Base-by-base conservation (phyloP, 2,888 invertebrate genomes). In the Acronicta leporina region DNA sequence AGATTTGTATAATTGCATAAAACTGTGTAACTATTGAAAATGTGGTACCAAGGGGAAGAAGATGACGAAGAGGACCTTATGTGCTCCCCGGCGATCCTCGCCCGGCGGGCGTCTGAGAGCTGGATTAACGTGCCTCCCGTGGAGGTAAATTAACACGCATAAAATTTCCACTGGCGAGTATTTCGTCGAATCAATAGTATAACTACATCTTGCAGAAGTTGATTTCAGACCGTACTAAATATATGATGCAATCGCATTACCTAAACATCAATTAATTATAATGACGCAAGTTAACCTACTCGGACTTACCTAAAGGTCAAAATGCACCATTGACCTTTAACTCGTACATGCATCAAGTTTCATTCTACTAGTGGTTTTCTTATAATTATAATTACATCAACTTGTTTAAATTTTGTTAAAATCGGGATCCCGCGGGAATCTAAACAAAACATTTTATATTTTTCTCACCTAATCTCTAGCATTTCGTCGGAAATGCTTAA, bases 101-200 rank as follows among this genome's bases (percentile, higher is more conserved):
- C 98, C 64, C 95, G 98, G 73, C 95, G 98, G 75, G 98, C 98
- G 50, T 97, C 97, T 16, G 98, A 98, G 89, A 97, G 97, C 88
- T 98, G 98, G 98, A 98, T 98, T 80, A 97, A 97, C 82, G 97
- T 97, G 75, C 97, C 97, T 88, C 97, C 97, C 51, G 96, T 97
- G 64, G 97, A 98, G 97, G 98, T 97, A 96, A 84, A 80, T 75
- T 75, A 45, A 53, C 30, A 50, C 47, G 15, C 44, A 38, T 42
- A 61, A 56, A 51, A 52, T 59, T 69, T 65, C 57, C 68, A 56
- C 27, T 41, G n/a, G 41, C 25, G 25, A 14, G 20, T 30, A 40
- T 33, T 58, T 35, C 8, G 25, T 16, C 30, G 14, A 11, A 30
- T 30, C 10, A 38, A 2, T 42, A 30, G 27, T 45, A 38, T 41